Evolutionary conservation across 2,888 invertebrate species (phyloP), one percentile per base, ranked within the genome.

Genomic region (Cryptosula pallasiana): DNA sequence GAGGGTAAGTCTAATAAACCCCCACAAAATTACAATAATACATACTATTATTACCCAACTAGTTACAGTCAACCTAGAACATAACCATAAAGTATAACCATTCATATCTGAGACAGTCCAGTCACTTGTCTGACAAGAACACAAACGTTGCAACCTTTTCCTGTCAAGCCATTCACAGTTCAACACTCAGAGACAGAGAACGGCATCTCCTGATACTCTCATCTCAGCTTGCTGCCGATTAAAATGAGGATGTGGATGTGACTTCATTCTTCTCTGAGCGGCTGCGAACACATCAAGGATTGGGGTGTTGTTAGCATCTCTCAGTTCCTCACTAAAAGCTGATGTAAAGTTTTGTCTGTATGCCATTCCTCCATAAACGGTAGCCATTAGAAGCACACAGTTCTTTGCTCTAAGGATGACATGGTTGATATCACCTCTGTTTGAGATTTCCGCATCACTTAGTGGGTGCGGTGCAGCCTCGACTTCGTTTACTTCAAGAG

Each of bases 341-440:
- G 63, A 32, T 27, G n/a, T 32, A 63, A 63, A 63, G 32, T 63
- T 27, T 13, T 32, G 9, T 27, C 63, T 2, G 34, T 63, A 32
- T 2, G 63, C 63, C 1, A 13, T 13, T 3, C 32, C 32, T 9
- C 27, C 63, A n/a, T 63, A 34, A 27, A 63, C 9, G 5, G 63
- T 63, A 5, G 63, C 27, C 63, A 63, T 63, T 2, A 63, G n/a
- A 3, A 63, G 25, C 2, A 63, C n/a, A 32, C 63, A 63, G 32
- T 63, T 63, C 29, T 63, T 2, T 3, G 2, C 63, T 32, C 32
- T 25, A 13, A 63, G 29, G 5, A 32, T 34, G 13, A 63, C 9
- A 63, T 63, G 63, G 63, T 63, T 63, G 29, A 27, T 13, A n/a
- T 27, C 34, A 63, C 27, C 34, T 13, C 32, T 63, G 9, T 2